Conservation (phyloP, 2,113 vertebrate genomes). For the Dromaius novaehollandiae region DNA sequence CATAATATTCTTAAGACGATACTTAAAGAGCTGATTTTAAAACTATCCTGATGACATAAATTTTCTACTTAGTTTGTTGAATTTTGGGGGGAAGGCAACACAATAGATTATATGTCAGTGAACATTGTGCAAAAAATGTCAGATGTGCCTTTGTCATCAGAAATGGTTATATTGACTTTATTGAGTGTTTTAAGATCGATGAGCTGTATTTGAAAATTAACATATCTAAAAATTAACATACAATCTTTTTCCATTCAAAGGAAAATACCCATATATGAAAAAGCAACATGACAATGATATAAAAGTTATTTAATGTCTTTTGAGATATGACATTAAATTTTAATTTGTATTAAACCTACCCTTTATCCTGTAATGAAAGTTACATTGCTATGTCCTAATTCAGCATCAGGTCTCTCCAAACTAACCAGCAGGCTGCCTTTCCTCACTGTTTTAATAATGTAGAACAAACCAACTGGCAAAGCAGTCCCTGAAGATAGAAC, state of each 20-base stretch:
- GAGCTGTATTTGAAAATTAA: conserved; percentile 7
- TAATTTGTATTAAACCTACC: conserved; percentile 44
- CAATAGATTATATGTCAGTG: conserved; percentile 4
- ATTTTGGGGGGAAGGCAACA: not conserved
- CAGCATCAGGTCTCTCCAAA: conserved; percentile 74
- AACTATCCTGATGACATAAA: not conserved
- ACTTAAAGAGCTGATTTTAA: not conserved
- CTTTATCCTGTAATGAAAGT: conserved; percentile 74
- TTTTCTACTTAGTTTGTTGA: not conserved
- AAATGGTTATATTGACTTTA: conserved; percentile 40
- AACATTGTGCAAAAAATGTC: not conserved
- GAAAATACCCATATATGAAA: not conserved
- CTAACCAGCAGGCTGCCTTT: conserved; percentile 71
- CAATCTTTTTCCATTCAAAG: not conserved
- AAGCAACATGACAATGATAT: not conserved
- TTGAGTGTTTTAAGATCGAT: not conserved
- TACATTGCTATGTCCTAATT: conserved; percentile 74
- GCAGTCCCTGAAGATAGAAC: conserved; percentile 67
- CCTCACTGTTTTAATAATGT: conserved; percentile 68
- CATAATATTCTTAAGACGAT: not conserved
- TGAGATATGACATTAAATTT: not conserved
- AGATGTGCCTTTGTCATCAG: not conserved
- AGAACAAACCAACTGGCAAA: conserved; percentile 63
- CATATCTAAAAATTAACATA: not conserved
- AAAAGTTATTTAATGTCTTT: not conserved